Base-by-base conservation (phyloP, 2,797 vertebrate species). In the Etheostoma perlongum region DNA sequence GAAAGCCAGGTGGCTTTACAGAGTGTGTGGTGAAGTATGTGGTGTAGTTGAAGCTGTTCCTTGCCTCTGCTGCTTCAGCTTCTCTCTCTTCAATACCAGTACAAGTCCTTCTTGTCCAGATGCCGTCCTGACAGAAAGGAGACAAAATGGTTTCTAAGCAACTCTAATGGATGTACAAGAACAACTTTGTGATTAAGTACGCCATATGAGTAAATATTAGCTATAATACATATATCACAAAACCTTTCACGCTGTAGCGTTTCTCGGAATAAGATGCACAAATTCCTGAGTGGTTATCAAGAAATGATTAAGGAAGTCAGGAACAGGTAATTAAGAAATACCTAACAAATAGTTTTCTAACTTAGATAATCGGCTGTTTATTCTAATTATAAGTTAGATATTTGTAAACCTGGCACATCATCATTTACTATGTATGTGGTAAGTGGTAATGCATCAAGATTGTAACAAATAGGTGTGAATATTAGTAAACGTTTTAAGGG, bases 41-140 rank as follows among this genome's bases (percentile, higher is more conserved):
- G 18, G 36, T 0, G 27, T 12, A 14, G 54, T 3, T 55, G 49
- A 55, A 67, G 62, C n/a, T 6, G 42, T 23, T 25, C 30, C 78
- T 36, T 51, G 21, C 65, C 46, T 76, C 53, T 5, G n/a, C 66
- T 48, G 65, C 33, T 57, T 13, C 74, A 23, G 57, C 10, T 2
- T 15, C 14, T 36, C 58, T 61, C 51, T 46, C 63, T 27, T 91
- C 89, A 94, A 72, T 94, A 96, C 96, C 94, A 97, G 91, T 96
- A 96, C 74, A 96, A 70, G 83, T 96, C 94, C 87, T 67, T 93
- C 89, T 95, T 96, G 89, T 96, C 95, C 36, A 91, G 86, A 84
- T 73, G 82, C 13, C 87, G 93, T 68, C 93, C 96, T 97, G 88
- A 79, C 92, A 95, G 46, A 86, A 27, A 87, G 23, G 12, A 83